A percentile compares a stretch with the other conserved stretches of the same genome.
Evolutionary conservation across 2,113 vertebrate genomes (phyloP).

Genomic region (Hippocampus guttulatus): DNA sequence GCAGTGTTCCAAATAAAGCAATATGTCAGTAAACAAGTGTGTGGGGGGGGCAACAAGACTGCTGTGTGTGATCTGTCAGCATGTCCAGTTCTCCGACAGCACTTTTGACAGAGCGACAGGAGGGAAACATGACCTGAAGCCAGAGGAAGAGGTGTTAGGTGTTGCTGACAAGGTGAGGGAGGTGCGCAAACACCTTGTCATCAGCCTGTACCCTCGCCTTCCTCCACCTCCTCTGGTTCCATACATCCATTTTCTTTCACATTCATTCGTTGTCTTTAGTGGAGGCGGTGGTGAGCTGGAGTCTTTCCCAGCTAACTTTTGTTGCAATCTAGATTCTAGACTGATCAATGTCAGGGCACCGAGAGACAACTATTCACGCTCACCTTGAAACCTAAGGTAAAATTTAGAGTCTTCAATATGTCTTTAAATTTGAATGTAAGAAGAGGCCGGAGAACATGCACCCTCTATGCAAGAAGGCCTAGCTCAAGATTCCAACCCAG

Average conservation of each 20-base stretch:
- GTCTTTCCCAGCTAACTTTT: not conserved
- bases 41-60: not conserved
- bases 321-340: not conserved
- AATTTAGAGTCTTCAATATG: not conserved
- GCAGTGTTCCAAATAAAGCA: slow-evolving; percentile 22
- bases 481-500: not conserved
- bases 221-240: not conserved
- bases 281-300: too few relatives aligned
- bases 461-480: not conserved
- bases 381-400: too few relatives aligned
- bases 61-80: slow-evolving; percentile 39
- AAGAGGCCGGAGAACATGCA: not conserved
- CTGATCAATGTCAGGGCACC: not conserved
- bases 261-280: too few relatives aligned
- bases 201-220: not conserved
- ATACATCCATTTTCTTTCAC: too few relatives aligned
- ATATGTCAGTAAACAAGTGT: slow-evolving; percentile 20
- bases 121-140: slow-evolving; percentile 27
- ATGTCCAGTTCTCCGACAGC: slow-evolving; percentile 36
- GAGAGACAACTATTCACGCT: not conserved
- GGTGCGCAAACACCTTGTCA: slow-evolving; percentile 44
- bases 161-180: slow-evolving; percentile 36
- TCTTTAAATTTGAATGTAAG: not conserved
- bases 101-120: slow-evolving; percentile 35
- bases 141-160: slow-evolving; percentile 8